These are phyloP conservation scores for Benthosema pterotum DNA, from an alignment of 2,797 vertebrate species.

Conservation along the genomic window DNA sequence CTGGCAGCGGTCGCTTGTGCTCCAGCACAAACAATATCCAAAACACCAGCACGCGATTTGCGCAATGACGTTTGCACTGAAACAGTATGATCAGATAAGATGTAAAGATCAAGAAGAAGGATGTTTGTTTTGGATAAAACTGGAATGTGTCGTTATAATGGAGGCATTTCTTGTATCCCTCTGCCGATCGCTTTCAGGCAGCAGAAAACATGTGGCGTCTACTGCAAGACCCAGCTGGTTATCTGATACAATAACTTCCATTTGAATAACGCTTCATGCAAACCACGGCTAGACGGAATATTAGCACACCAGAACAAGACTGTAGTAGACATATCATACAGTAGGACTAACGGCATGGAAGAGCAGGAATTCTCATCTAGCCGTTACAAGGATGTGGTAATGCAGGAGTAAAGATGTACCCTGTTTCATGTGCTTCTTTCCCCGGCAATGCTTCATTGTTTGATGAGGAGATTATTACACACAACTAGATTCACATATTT, in stretches of 20 bases:
- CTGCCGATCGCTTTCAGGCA: constrained; percentile 21
- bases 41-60: too few species aligned
- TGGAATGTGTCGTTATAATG: constrained; percentile 2
- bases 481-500: constrained; percentile 61
- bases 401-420: not conserved
- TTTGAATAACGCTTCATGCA: constrained; percentile 21
- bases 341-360: too few species aligned
- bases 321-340: not conserved
- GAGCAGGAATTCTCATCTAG: too few species aligned
- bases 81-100: not conserved
- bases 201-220: constrained; percentile 41
- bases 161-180: constrained; percentile 13
- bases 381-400: too few species aligned
- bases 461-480: constrained; percentile 58
- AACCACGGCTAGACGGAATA: constrained; percentile 9
- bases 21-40: too few species aligned
- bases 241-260: constrained; percentile 36
- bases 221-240: constrained; percentile 11
- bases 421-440: constrained; percentile 43
- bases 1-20: too few species aligned
- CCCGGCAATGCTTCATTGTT: constrained; percentile 41
- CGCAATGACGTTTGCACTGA: too few species aligned
- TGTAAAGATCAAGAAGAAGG: constrained; percentile 2
- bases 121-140: constrained; percentile 11
- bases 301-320: constrained; percentile 13